Evolutionary conservation across 2,113 vertebrate species (phyloP).

Genomic region (Mormoops blainvillei): DNA sequence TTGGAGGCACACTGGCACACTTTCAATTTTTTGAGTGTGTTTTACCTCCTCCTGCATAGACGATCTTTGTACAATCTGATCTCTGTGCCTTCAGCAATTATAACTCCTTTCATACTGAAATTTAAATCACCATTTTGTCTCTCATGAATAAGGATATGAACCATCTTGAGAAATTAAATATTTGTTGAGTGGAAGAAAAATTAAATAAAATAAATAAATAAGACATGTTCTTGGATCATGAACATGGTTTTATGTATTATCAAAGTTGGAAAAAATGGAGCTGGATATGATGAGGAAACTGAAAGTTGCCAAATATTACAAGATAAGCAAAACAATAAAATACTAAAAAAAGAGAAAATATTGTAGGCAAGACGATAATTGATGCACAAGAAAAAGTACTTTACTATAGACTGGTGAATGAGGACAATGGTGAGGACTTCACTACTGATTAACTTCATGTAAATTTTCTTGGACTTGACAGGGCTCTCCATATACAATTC

Average conservation of each 20-base stretch:
- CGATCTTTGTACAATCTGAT: background rate
- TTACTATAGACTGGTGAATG: background rate
- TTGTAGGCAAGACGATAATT: background rate
- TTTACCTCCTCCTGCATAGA: background rate
- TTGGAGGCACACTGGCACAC: background rate
- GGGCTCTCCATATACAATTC: background rate
- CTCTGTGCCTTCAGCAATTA: background rate
- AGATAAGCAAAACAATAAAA: background rate
- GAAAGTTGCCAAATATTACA: background rate
- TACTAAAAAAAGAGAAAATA: background rate
- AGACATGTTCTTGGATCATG: background rate
- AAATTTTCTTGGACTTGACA: background rate
- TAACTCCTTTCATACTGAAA: background rate
- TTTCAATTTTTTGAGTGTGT: background rate
- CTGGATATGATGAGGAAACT: background rate
- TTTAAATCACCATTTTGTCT: background rate
- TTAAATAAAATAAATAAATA: background rate
- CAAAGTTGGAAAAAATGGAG: background rate
- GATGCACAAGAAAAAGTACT: background rate
- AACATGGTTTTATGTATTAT: background rate
- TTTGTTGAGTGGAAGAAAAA: background rate
- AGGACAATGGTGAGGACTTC: background rate
- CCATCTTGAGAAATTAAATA: background rate
- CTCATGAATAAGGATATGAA: background rate
- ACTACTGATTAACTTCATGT: background rate